These are phyloP conservation scores for Carlito syrichta DNA, from an alignment of 2,113 vertebrate genomes.

Conservation along the genomic window DNA sequence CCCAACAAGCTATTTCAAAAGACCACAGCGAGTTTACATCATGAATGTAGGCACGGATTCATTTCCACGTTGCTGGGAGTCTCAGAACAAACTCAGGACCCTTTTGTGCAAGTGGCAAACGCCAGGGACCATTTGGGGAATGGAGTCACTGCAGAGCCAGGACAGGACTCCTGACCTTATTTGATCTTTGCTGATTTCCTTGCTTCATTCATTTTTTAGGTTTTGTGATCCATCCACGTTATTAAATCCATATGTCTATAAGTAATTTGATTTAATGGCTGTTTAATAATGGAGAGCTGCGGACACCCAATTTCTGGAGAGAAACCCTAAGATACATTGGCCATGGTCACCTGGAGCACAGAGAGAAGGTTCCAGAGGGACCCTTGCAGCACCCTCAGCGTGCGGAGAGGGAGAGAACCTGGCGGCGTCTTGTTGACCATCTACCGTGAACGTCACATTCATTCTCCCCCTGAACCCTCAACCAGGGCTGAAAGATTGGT, in stretches of 20 bases:
- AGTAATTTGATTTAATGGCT: not conserved
- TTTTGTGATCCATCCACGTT: not conserved
- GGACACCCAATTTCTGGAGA: not conserved
- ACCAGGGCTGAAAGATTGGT: not conserved
- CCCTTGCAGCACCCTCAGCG: rapidly evolving
- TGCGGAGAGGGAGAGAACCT: not conserved
- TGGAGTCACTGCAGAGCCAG: not conserved
- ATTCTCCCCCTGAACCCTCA: too few relatives aligned
- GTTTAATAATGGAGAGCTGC: too few relatives aligned
- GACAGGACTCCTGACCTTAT: not conserved
- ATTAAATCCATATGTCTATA: too few relatives aligned
- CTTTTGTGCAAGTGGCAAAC: not conserved
- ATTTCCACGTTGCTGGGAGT: too few relatives aligned
- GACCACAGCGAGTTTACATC: not conserved
- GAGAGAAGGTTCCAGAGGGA: too few relatives aligned
- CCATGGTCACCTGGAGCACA: not conserved
- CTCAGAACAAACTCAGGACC: not conserved
- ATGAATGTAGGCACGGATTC: rapidly evolving
- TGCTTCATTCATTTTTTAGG: not conserved
- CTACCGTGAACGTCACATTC: not conserved
- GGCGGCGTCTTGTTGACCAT: too few relatives aligned
- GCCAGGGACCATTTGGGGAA: not conserved
- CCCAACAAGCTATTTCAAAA: not conserved
- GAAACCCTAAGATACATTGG: too few relatives aligned
- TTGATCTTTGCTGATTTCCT: not conserved